Evolutionary conservation across 1,140 invertebrate species (phyloP).

Genomic region (Caenorhabditis tropicalis): DNA sequence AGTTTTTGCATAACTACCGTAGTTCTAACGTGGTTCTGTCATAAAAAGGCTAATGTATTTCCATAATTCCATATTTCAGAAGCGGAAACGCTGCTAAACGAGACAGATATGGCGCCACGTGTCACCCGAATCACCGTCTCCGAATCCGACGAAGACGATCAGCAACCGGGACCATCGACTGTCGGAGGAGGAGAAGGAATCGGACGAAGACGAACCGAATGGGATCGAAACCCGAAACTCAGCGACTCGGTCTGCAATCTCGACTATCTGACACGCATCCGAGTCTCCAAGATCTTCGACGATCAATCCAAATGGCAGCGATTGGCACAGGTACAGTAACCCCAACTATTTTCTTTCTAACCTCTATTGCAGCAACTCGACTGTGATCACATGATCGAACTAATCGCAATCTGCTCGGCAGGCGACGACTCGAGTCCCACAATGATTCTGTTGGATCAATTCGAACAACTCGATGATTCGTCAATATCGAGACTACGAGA

Average conservation of each 20-base stretch:
- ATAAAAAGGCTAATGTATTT: no score
- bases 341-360: neutral
- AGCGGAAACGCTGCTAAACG: neutral
- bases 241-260: slow-evolving; percentile 29
- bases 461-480: slow-evolving; percentile 52
- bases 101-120: slow-evolving; percentile 9
- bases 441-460: slow-evolving; percentile 55
- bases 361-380: neutral
- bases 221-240: neutral
- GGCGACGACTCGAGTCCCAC: slow-evolving; percentile 47
- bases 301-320: slow-evolving; percentile 42
- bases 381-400: slow-evolving; percentile 51
- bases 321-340: slow-evolving; percentile 4
- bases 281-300: slow-evolving; percentile 49
- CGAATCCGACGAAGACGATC: slow-evolving; percentile 13
- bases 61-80: neutral
- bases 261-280: slow-evolving; percentile 52
- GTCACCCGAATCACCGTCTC: neutral
- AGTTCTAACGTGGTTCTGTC: no score
- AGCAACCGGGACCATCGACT: slow-evolving; percentile 29
- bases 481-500: slow-evolving; percentile 42
- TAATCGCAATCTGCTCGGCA: slow-evolving; percentile 47
- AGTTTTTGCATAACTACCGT: no score
- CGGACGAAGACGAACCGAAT: neutral
- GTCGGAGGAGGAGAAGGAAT: neutral